Percentiles rank a stretch among this genome's conserved stretches.
Conservation (phyloP, 2,113 vertebrate species). For the Odontophorus gujanensis region DNA sequence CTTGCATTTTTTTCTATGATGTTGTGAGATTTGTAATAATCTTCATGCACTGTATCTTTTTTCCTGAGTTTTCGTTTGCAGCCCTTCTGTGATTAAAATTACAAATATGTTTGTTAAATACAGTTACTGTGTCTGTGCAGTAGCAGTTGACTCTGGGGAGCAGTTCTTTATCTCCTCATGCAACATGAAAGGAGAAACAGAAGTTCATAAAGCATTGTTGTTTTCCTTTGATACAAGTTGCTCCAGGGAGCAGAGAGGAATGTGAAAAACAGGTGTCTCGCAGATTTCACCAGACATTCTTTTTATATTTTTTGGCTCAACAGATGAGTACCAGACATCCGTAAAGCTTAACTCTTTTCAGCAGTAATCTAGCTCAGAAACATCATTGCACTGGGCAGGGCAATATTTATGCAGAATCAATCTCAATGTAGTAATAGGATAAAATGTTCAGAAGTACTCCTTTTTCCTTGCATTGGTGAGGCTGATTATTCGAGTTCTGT, state of each 20-base stretch:
- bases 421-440: neutral
- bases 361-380: neutral
- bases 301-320: neutral
- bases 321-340: conserved; percentile 9
- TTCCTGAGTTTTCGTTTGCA: conserved; percentile 8
- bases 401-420: neutral
- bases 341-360: neutral
- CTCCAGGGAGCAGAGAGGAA: conserved; percentile 51
- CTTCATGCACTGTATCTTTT: neutral
- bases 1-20: neutral
- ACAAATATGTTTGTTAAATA: neutral
- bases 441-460: neutral
- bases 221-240: conserved; percentile 65
- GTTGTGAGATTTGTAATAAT: neutral
- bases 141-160: conserved; percentile 12
- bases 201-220: conserved; percentile 34
- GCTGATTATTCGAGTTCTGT: neutral
- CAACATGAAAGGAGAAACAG: conserved; percentile 58
- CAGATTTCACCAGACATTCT: conserved; percentile 56
- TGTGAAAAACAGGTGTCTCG: conserved; percentile 60
- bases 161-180: conserved; percentile 35
- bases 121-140: neutral
- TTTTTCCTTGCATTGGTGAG: neutral
- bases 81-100: neutral
- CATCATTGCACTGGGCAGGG: neutral